Percentiles rank a stretch among this genome's conserved stretches.
Evolutionary conservation across 1,140 invertebrate species (phyloP).

Genomic region (Musca domestica): DNA sequence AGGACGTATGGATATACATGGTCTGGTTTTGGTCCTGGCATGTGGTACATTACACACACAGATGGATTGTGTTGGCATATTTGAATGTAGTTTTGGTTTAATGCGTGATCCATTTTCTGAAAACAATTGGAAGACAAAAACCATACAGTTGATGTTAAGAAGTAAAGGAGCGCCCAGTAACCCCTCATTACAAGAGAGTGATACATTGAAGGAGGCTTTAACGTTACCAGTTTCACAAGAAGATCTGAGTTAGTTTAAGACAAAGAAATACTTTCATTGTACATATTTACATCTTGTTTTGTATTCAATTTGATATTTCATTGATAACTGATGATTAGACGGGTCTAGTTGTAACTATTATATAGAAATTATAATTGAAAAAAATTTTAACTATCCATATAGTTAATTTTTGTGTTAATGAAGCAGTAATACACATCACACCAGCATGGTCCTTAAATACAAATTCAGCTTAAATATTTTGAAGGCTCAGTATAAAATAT

Average conservation of each 20-base stretch:
- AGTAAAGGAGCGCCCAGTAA: slow-evolving; percentile 39
- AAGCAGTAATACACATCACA: no score
- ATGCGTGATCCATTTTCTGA: slow-evolving; percentile 59
- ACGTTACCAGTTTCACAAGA: slow-evolving; percentile 33
- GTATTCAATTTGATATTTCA: no score
- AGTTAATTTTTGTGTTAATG: no score
- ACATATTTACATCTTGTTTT: background rate
- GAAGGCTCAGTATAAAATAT: no score
- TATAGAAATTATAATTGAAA: no score
- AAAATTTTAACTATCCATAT: no score
- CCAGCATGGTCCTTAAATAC: no score
- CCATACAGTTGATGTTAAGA: slow-evolving; percentile 49
- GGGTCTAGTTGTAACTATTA: no score
- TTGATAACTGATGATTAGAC: no score
- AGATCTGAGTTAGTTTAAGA: slow-evolving; percentile 28
- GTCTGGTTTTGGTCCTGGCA: slow-evolving; percentile 60
- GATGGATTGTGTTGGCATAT: slow-evolving; percentile 60
- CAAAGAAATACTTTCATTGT: background rate
- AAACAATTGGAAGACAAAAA: slow-evolving; percentile 67
- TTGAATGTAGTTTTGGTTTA: slow-evolving; percentile 64
- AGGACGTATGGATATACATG: slow-evolving; percentile 61
- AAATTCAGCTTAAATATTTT: no score
- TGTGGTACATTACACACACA: slow-evolving; percentile 63
- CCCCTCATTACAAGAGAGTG: slow-evolving; percentile 32
- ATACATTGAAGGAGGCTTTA: slow-evolving; percentile 33